A percentile compares a stretch with the other conserved stretches of the same genome.
Conservation (phyloP, 2,888 invertebrate species). For the Parnassius apollo region DNA sequence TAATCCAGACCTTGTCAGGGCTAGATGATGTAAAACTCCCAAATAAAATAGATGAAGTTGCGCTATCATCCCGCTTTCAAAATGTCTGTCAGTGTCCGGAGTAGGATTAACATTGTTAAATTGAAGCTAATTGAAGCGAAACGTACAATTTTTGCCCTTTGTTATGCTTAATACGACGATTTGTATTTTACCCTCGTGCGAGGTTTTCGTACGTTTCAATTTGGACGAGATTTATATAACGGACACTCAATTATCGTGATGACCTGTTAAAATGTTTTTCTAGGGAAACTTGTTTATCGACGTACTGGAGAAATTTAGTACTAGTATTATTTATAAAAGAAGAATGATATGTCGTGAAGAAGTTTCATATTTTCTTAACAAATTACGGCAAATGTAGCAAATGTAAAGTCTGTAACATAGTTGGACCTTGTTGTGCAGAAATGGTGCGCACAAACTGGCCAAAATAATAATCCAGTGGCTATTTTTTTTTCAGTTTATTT, state of each 20-base stretch:
- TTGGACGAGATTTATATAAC: constrained; percentile 4
- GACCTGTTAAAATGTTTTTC: too few species aligned
- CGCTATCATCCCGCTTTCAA: not conserved
- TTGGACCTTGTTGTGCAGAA: too few species aligned
- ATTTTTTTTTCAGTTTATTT: too few species aligned
- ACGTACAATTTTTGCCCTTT: constrained; percentile 10
- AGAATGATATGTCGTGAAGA: too few species aligned
- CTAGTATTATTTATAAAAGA: too few species aligned
- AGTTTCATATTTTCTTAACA: too few species aligned
- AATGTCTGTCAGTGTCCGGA: not conserved
- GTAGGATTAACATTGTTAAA: constrained; percentile 8
- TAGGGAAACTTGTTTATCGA: too few species aligned
- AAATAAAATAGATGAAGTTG: constrained; percentile 7
- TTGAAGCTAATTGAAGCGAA: constrained; percentile 12
- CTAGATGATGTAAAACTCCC: not conserved
- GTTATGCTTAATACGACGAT: constrained; percentile 5
- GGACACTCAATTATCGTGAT: not conserved
- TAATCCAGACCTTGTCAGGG: not conserved
- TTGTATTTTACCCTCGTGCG: constrained; percentile 5
- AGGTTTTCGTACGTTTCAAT: constrained; percentile 2
- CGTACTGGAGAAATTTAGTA: too few species aligned
- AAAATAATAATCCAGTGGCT: too few species aligned
- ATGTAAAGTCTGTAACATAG: too few species aligned
- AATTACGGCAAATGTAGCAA: too few species aligned
- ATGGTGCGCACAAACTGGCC: too few species aligned